Evolutionary conservation across 2,888 invertebrate species (phyloP), one percentile per base, ranked within the genome.

Genomic region (Altica lythri): DNA sequence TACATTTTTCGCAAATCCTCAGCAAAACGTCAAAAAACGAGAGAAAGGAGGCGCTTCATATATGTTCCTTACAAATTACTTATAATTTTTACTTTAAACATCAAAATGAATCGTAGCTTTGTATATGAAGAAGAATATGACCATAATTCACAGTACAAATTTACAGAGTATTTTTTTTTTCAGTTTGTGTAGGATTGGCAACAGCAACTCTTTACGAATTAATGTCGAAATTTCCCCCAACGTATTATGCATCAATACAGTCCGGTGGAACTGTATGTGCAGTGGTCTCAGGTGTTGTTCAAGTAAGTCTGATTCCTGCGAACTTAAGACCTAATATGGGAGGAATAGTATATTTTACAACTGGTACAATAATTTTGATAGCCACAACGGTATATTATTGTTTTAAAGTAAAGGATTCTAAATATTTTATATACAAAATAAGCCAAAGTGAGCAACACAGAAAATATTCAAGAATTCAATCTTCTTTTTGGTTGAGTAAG

Each of bases 211-310:
- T 69, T 2, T 70, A 67, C 53, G 62, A 68, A 51, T 48, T 70
- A 48, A 63, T 65, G 14, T 40, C 63, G 0, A 65, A 63, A 53
- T 70, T 71, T 40, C 68, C 69, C 1, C 45, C 61, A 3, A 44
- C 54, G 16, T 69, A 69, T 53, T 59, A 65, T 10, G 57, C 59
- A 2, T 64, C 66, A 1, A 48, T 66, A 2, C 27, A 55, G 4
- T 63, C 68, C 0, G 71, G 70, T 1, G 64, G 66, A 34, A 57
- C 66, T 4, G 43, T 71, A 2, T 68, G 69, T 38, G 71, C 66
- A 2, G 60, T 68, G 27, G 54, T 67, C 5, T 53, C 69, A 2
- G 55, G 68, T 9, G 14, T 65, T 2, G 47, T 66, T 1, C 63
- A 61, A 50, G 57, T 64, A 5, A 6, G 57, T 4, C 61, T 61